phyloP scores from a whole-genome alignment of 1,140 invertebrate species.

The Drosophila lacteicornis region DNA sequence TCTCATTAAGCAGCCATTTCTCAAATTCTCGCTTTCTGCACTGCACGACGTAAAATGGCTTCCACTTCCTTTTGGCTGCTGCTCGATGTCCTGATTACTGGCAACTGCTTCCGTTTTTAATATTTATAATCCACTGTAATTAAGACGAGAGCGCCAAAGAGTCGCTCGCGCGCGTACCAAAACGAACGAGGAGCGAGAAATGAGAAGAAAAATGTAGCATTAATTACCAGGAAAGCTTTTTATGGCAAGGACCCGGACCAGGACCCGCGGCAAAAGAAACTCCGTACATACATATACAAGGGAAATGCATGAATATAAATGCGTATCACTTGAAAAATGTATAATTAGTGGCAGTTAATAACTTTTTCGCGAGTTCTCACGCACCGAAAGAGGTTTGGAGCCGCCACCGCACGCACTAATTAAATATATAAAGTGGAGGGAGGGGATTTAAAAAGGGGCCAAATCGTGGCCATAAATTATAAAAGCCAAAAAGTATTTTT shows the following conservation, averaged over 20 bases:
- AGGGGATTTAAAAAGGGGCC: constrained; percentile 8
- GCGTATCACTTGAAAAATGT: constrained; percentile 65
- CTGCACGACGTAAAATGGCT: constrained; percentile 16
- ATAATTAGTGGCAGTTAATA: constrained; percentile 77
- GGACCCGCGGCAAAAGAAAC: constrained; percentile 11
- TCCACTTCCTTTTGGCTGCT: constrained; percentile 49
- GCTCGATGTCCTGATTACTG: constrained; percentile 68
- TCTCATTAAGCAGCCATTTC: constrained; percentile 64
- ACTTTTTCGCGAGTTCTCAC: constrained; percentile 70
- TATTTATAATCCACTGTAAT: constrained; percentile 76
- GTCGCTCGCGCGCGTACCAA: constrained; percentile 27
- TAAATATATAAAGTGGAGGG: constrained; percentile 65
- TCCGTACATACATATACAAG: constrained; percentile 29
- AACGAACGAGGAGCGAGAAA: constrained; percentile 14
- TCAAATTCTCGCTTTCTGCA: constrained; percentile 31
- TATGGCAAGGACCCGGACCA: constrained; percentile 31
- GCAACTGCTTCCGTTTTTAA: constrained; percentile 74
- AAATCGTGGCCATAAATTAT: constrained; percentile 61
- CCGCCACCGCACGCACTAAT: constrained; percentile 58
- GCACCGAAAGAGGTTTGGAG: constrained; percentile 44
- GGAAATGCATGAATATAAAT: constrained; percentile 70
- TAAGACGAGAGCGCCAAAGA: constrained; percentile 65
- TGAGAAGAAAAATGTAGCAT: constrained; percentile 57
- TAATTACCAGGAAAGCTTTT: constrained; percentile 71
- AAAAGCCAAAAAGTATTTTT: constrained; percentile 59